Percentiles rank a stretch among this genome's conserved stretches.
phyloP scores from a whole-genome alignment of 2,113 vertebrate species.

The Tonatia bakeri region DNA sequence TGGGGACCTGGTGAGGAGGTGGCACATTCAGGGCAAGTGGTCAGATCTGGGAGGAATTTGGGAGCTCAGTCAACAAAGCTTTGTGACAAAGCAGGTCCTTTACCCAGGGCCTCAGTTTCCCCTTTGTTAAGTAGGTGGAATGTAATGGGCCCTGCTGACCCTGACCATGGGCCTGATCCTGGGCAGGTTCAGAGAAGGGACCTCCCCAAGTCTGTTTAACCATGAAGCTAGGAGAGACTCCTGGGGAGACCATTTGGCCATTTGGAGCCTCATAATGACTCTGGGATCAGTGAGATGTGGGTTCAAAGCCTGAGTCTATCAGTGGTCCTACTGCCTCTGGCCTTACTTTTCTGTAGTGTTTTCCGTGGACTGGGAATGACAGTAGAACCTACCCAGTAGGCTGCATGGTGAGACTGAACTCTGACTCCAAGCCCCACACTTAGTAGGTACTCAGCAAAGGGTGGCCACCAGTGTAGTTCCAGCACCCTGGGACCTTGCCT shows the following conservation, averaged over 20 bases:
- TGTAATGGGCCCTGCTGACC: neutral
- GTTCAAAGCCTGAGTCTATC: neutral
- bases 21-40: neutral
- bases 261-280: neutral
- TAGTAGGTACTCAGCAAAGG: neutral
- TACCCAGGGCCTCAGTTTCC: fast-evolving
- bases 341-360: neutral
- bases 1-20: neutral
- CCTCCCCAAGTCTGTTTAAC: neutral
- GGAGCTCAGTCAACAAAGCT: neutral
- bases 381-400: neutral
- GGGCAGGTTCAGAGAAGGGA: neutral
- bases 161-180: neutral
- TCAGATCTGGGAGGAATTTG: neutral
- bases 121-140: neutral
- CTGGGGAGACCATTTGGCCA: neutral
- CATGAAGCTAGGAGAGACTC: neutral
- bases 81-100: too few relatives aligned
- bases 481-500: neutral
- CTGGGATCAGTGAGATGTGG: neutral
- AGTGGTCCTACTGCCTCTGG: neutral
- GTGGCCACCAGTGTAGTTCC: neutral
- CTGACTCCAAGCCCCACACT: neutral
- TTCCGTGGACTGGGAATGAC: neutral
- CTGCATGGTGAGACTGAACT: neutral